Evolutionary conservation across 2,797 vertebrate genomes (phyloP).

Genomic region (Phylloscopus collybita): DNA sequence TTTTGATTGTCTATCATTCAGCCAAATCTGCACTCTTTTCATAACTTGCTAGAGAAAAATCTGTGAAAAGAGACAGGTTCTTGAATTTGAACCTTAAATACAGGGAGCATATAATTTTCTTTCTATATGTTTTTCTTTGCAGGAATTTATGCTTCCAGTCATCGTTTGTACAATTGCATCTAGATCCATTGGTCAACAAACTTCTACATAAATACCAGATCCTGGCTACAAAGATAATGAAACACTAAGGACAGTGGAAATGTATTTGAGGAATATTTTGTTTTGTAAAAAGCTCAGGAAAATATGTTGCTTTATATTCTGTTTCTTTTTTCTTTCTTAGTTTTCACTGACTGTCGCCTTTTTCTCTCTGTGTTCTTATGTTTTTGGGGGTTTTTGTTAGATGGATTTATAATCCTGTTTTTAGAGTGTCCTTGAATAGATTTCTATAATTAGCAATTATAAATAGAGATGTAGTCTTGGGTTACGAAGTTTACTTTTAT

Average conservation of each 20-base stretch:
- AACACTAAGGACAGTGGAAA: slow-evolving; percentile 19
- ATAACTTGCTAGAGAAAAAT: background rate
- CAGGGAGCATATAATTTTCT: background rate
- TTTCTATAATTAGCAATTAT: slow-evolving; percentile 51
- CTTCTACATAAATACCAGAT: background rate
- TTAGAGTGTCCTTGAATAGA: slow-evolving; percentile 27
- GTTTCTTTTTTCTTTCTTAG: background rate
- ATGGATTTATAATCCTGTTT: background rate
- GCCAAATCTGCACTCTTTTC: background rate
- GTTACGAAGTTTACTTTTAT: slow-evolving; percentile 56
- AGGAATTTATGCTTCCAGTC: background rate
- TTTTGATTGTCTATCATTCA: background rate
- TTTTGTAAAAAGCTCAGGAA: slow-evolving; percentile 17
- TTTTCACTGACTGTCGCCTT: background rate
- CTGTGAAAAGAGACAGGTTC: background rate
- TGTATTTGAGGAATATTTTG: background rate
- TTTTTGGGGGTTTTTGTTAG: background rate
- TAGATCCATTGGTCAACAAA: background rate
- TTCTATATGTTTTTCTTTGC: background rate
- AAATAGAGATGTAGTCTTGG: slow-evolving; percentile 9
- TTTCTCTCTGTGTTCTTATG: background rate
- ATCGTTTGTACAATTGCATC: background rate
- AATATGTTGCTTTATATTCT: background rate
- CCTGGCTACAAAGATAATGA: slow-evolving; percentile 26
- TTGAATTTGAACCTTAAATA: background rate